These are phyloP conservation scores for Hybognathus amarus DNA, from an alignment of 2,797 vertebrate genomes.

Conservation along the genomic window DNA sequence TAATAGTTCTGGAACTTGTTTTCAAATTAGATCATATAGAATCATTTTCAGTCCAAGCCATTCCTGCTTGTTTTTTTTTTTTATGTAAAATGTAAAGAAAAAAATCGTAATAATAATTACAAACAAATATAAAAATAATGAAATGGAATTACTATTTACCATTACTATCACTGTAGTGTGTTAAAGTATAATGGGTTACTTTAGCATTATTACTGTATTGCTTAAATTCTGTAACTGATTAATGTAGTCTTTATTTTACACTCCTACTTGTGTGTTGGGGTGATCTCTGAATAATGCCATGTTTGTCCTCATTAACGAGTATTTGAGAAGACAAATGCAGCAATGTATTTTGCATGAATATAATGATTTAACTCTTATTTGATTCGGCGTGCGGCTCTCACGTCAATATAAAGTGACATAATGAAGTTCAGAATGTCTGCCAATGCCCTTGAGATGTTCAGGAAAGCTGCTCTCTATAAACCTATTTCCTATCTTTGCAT, in stretches of 20 bases:
- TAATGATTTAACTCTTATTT: conserved; percentile 26
- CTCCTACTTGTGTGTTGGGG: conserved; percentile 46
- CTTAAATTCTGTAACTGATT: not conserved
- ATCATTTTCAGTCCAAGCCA: conserved; percentile 31
- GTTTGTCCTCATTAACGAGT: conserved; percentile 19
- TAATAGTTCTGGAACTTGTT: conserved; percentile 67
- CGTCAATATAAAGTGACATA: conserved; percentile 45
- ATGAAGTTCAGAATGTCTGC: conserved; percentile 51
- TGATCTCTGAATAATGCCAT: conserved; percentile 57
- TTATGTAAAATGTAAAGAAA: no score
- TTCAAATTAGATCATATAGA: conserved; percentile 66
- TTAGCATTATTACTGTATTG: not conserved
- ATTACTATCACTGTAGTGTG: not conserved
- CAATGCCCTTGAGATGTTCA: conserved; percentile 53
- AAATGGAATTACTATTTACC: not conserved
- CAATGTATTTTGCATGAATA: conserved; percentile 20
- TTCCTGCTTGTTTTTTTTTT: not conserved
- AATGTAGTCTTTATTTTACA: not conserved
- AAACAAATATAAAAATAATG: not conserved
- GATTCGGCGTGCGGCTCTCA: conserved; percentile 28
- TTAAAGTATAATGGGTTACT: not conserved
- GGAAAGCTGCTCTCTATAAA: conserved; percentile 34
- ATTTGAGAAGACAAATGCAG: conserved; percentile 28
- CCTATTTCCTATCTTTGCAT: conserved; percentile 43
- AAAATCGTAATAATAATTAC: not conserved